These are phyloP conservation scores for Plemyria rubiginata DNA, from an alignment of 2,888 invertebrate species.

Conservation along the genomic window DNA sequence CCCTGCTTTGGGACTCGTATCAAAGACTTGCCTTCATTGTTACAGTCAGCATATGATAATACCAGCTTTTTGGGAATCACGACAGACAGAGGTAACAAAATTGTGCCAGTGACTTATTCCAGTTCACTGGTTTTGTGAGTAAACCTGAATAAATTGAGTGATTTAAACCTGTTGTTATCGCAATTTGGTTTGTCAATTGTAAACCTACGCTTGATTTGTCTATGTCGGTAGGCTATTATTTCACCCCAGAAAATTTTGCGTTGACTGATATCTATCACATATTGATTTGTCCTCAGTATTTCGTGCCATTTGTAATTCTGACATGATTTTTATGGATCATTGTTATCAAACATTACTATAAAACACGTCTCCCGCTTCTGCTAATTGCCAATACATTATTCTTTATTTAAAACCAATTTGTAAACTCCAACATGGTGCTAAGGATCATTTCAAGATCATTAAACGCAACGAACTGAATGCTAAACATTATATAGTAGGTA, in stretches of 20 bases:
- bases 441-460: background rate
- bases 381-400: constrained; percentile 14
- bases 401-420: constrained; percentile 23
- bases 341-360: no score
- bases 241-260: no score
- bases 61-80: background rate
- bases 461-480: background rate
- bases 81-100: constrained; percentile 30
- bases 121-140: constrained; percentile 34
- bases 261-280: no score
- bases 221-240: no score
- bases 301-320: no score
- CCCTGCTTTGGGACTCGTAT: no score
- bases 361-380: background rate
- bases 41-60: background rate
- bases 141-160: constrained; percentile 34
- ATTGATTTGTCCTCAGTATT: no score
- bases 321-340: no score
- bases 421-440: background rate
- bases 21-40: no score
- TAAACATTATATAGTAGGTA: background rate
- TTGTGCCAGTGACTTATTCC: constrained; percentile 39
- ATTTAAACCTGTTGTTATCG: constrained; percentile 21
- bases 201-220: constrained; percentile 6
- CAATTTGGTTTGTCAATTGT: constrained; percentile 6